Conservation (phyloP, 2,888 invertebrate species). For the Leucozona laternaria region DNA sequence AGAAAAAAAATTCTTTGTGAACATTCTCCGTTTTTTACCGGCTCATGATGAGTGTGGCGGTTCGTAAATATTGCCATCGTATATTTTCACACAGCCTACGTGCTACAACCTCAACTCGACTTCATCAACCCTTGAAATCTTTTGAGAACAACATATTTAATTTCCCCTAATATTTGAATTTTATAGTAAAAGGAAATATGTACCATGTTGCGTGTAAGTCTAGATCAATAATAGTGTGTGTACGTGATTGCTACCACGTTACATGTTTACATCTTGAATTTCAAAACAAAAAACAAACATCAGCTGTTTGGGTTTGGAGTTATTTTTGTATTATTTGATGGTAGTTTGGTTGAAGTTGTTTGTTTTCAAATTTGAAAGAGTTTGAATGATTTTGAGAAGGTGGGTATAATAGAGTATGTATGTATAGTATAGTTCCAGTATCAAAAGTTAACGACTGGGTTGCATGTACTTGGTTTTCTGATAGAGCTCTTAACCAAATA, state of each 20-base stretch:
- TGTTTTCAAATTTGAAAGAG: conserved; percentile 18
- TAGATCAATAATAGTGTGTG: conserved; percentile 18
- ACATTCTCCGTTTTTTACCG: background rate
- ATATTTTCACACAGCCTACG: background rate
- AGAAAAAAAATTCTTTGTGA: background rate
- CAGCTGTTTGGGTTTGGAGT: conserved; percentile 50
- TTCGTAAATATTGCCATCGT: background rate
- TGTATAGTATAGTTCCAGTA: too few relatives aligned
- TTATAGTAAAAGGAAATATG: background rate
- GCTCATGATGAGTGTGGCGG: background rate
- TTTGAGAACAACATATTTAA: background rate
- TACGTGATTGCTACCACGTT: conserved; percentile 58
- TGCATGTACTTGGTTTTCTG: too few relatives aligned
- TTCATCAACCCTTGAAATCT: conserved; percentile 13
- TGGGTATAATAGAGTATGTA: background rate
- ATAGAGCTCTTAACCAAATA: too few relatives aligned
- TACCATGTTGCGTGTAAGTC: background rate
- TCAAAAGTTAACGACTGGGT: too few relatives aligned
- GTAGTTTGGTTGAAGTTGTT: conserved; percentile 14
- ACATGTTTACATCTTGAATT: conserved; percentile 10
- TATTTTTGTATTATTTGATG: background rate
- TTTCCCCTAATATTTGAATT: background rate
- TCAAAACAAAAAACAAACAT: conserved; percentile 45
- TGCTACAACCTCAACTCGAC: background rate
- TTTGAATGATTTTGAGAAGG: background rate